Percentiles rank a stretch among this genome's conserved stretches.
phyloP scores from a whole-genome alignment of 2,113 vertebrate genomes.

The Illadopsis cleaveri region DNA sequence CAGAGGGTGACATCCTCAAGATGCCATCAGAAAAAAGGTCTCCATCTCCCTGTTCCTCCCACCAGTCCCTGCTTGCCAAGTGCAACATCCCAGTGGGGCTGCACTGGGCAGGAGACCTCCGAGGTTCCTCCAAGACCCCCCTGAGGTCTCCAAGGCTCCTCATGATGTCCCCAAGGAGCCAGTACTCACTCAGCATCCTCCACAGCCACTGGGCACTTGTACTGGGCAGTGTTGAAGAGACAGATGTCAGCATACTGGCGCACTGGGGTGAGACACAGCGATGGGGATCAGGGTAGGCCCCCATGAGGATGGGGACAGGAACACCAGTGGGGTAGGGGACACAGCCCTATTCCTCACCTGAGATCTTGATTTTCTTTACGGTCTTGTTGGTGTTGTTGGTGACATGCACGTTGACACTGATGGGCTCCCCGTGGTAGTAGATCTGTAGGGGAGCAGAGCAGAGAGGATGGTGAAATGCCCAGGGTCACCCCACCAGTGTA shows the following conservation, averaged over 20 bases:
- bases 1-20: rapidly evolving
- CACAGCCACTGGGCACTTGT: slow-evolving; percentile 93
- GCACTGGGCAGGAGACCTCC: neutral
- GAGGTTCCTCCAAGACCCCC: neutral
- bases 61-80: neutral
- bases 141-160: neutral
- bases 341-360: slow-evolving; percentile 66
- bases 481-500: neutral
- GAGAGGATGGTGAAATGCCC: neutral
- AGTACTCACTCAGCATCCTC: slow-evolving; percentile 91
- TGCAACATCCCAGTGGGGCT: neutral
- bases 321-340: neutral
- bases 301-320: rapidly evolving
- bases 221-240: slow-evolving; percentile 97
- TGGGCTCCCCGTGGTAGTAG: slow-evolving; percentile 96
- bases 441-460: slow-evolving; percentile 74
- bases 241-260: slow-evolving; percentile 97
- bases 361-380: slow-evolving; percentile 97
- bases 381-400: slow-evolving; percentile 99
- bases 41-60: neutral
- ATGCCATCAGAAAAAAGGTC: neutral
- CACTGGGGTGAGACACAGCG: slow-evolving; percentile 66
- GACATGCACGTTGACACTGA: slow-evolving; percentile 95
- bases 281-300: neutral
- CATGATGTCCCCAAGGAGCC: neutral